Conservation (phyloP, 2,888 invertebrate species). For the Napeogenes sylphis region DNA sequence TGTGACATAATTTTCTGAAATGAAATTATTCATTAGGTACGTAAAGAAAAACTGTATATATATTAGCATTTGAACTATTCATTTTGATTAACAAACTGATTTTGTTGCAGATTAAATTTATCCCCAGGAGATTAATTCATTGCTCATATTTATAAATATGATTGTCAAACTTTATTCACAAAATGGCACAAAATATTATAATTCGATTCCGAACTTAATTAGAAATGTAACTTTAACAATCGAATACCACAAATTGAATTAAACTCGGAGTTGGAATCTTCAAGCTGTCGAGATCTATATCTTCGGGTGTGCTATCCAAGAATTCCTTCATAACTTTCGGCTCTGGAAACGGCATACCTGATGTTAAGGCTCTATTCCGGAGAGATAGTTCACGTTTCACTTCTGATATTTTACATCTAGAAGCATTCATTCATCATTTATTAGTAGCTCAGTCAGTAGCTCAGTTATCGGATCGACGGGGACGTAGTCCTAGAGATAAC, state of each 20-base stretch:
- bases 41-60: not conserved
- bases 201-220: no score
- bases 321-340: conserved; percentile 86
- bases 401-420: conserved; percentile 79
- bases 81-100: not conserved
- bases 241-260: conserved; percentile 81
- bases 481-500: not conserved
- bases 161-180: conserved; percentile 7
- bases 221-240: conserved; percentile 17
- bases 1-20: conserved; percentile 81
- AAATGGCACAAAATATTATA: no score
- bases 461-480: no score
- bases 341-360: conserved; percentile 81
- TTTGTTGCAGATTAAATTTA: no score
- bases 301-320: conserved; percentile 72
- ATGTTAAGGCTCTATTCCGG: conserved; percentile 81
- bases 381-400: conserved; percentile 83
- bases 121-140: no score
- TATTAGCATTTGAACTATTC: no score
- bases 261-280: conserved; percentile 82
- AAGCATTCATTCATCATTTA: conserved; percentile 29
- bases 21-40: conserved; percentile 2
- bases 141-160: not conserved
- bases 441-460: not conserved
- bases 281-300: conserved; percentile 71